phyloP scores from a whole-genome alignment of 2,113 vertebrate genomes.

The Notechis scutatus region DNA sequence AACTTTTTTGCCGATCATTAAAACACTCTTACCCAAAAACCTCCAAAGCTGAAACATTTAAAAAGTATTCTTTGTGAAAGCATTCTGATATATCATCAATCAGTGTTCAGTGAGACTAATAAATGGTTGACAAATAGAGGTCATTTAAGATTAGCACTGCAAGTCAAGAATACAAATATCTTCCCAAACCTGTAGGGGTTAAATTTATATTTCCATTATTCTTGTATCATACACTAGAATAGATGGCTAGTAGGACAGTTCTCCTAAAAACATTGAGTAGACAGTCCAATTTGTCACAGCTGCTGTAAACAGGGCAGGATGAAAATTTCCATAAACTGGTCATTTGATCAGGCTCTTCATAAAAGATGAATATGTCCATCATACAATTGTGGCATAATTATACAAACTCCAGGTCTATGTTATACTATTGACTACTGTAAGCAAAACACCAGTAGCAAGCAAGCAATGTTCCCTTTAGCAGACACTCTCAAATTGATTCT shows the following conservation, averaged over 20 bases:
- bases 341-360: slow-evolving; percentile 35
- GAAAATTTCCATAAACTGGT: background rate
- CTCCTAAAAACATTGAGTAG: slow-evolving; percentile 20
- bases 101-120: background rate
- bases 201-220: slow-evolving; percentile 37
- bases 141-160: slow-evolving; percentile 23
- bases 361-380: slow-evolving; percentile 35
- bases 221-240: background rate
- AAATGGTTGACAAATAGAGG: slow-evolving; percentile 7
- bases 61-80: background rate
- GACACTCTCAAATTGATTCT: slow-evolving; percentile 43
- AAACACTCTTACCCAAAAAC: background rate
- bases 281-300: slow-evolving; percentile 31
- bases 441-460: slow-evolving; percentile 37
- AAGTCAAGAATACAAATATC: background rate
- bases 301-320: slow-evolving; percentile 6
- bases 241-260: slow-evolving; percentile 8
- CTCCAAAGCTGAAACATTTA: background rate
- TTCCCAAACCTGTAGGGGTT: slow-evolving; percentile 13
- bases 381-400: slow-evolving; percentile 31
- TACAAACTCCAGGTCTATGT: slow-evolving; percentile 35
- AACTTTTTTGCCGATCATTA: slow-evolving; percentile 15
- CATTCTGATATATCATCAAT: slow-evolving; percentile 11
- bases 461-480: slow-evolving; percentile 31
- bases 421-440: slow-evolving; percentile 46